Conservation (phyloP, 2,888 invertebrate species). For the Drosophila longiperda region DNA sequence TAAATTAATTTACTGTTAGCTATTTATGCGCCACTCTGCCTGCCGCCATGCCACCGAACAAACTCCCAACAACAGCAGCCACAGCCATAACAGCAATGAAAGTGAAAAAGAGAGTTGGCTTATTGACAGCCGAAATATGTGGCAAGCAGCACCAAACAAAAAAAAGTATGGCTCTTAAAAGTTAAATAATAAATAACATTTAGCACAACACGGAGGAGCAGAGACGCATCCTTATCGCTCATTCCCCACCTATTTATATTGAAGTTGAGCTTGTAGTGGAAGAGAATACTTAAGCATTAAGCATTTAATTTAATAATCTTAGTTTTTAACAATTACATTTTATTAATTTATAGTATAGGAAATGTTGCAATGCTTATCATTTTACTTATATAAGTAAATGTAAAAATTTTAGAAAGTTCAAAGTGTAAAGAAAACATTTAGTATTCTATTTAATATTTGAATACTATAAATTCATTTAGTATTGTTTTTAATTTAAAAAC, state of each 20-base stretch:
- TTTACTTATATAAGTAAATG: too few relatives aligned
- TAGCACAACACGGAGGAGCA: constrained; percentile 44
- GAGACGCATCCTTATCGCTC: constrained; percentile 41
- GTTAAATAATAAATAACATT: constrained; percentile 78
- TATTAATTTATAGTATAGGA: too few relatives aligned
- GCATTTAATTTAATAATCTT: not conserved
- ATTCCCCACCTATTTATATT: constrained; percentile 14
- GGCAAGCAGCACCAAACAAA: constrained; percentile 21
- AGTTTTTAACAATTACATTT: too few relatives aligned
- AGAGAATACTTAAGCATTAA: not conserved
- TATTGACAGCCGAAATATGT: constrained; percentile 69
- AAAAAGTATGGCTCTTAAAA: constrained; percentile 65
- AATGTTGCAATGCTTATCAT: too few relatives aligned
- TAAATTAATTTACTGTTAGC: constrained; percentile 75
- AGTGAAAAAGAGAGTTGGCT: constrained; percentile 43
- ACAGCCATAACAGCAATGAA: constrained; percentile 20
- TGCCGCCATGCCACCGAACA: not conserved
- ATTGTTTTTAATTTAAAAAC: too few relatives aligned
- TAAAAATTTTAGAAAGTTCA: too few relatives aligned
- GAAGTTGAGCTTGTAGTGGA: constrained; percentile 36
- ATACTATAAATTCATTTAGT: not conserved
- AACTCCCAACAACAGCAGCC: constrained; percentile 14
- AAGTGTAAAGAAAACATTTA: not conserved
- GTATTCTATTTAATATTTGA: not conserved
- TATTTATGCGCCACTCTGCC: constrained; percentile 55